Evolutionary conservation across 1,140 invertebrate genomes (phyloP).

Genomic region (Polypedilum pembai): DNA sequence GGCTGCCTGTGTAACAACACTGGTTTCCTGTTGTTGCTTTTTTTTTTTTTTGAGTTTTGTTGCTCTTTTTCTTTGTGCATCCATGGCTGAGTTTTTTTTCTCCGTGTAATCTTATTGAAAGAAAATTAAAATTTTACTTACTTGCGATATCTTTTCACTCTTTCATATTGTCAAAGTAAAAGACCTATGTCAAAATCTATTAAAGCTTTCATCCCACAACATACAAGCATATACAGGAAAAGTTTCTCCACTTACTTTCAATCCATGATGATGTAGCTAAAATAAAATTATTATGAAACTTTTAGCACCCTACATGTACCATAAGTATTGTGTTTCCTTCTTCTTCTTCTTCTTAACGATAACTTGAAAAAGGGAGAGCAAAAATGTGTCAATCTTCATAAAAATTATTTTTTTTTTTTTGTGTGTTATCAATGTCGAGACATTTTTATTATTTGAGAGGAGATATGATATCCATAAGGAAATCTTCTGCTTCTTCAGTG

Average conservation of each 20-base stretch:
- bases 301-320: not conserved
- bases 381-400: constrained; percentile 19
- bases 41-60: too few relatives aligned
- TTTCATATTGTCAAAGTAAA: not conserved
- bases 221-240: not conserved
- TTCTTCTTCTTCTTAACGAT: not conserved
- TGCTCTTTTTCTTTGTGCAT: too few relatives aligned
- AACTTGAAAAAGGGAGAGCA: not conserved
- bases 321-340: not conserved
- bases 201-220: constrained; percentile 6
- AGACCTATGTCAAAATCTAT: constrained; percentile 18
- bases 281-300: too few relatives aligned
- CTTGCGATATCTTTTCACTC: not conserved
- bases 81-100: too few relatives aligned
- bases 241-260: not conserved
- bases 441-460: not conserved
- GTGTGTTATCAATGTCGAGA: not conserved
- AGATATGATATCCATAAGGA: too few relatives aligned
- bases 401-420: constrained; percentile 10
- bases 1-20: too few relatives aligned
- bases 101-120: too few relatives aligned
- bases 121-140: not conserved
- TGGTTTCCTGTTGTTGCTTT: too few relatives aligned
- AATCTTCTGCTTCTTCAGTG: too few relatives aligned
- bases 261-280: constrained; percentile 1